A percentile compares a stretch with the other conserved stretches of the same genome.
Evolutionary conservation across 2,113 vertebrate genomes (phyloP).

Genomic region (Cnemophilus loriae): DNA sequence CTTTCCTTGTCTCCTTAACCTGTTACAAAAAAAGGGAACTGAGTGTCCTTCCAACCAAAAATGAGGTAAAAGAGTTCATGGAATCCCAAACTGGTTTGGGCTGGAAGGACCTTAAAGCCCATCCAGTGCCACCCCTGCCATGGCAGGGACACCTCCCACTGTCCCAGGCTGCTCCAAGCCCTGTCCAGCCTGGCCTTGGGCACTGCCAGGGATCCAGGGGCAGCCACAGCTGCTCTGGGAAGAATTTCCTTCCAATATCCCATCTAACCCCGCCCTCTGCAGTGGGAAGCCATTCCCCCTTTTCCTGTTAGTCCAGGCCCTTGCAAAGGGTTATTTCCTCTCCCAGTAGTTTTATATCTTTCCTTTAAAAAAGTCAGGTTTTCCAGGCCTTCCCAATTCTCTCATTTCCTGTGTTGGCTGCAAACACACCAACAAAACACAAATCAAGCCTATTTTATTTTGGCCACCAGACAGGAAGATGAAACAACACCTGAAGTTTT

Average conservation of each 20-base stretch:
- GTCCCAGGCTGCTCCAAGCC: not conserved
- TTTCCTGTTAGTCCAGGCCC: not conserved
- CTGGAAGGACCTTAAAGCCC: not conserved
- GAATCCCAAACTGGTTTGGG: not conserved
- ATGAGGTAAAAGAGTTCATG: not conserved
- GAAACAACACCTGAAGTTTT: not conserved
- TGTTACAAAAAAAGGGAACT: conserved; percentile 4
- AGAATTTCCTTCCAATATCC: not conserved
- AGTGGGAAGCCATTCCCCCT: not conserved
- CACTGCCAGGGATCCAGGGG: not conserved
- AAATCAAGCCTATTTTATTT: not conserved
- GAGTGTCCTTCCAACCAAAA: not conserved
- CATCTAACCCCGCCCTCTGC: not conserved
- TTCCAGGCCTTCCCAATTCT: not conserved
- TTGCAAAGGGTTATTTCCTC: not conserved
- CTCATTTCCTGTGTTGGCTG: not conserved
- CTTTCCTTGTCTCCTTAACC: conserved; percentile 86
- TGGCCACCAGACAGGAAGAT: not conserved
- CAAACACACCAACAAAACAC: not conserved
- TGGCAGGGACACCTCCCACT: not conserved
- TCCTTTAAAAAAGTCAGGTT: not conserved
- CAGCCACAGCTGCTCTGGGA: not conserved
- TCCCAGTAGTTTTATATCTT: rapidly evolving
- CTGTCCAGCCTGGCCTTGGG: not conserved
- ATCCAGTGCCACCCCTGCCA: rapidly evolving